These are phyloP conservation scores for Typhlomys cinereus DNA, from an alignment of 2,113 vertebrate genomes.

Conservation along the genomic window DNA sequence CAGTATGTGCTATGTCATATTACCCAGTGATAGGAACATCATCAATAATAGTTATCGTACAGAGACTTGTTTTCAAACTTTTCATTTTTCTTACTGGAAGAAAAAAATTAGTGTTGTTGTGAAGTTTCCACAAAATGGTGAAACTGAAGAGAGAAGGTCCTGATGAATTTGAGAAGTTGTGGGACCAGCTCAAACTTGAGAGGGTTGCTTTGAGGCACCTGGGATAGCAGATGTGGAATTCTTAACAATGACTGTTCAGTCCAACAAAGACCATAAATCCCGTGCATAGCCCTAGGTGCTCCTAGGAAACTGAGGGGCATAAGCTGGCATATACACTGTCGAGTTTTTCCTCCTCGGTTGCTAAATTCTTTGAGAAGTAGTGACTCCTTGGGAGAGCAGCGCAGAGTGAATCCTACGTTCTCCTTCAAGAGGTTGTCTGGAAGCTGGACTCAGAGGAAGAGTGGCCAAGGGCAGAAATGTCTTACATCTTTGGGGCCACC, in stretches of 20 bases:
- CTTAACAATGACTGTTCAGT: background rate
- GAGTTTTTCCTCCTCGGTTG: background rate
- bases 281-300: background rate
- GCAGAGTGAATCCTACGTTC: background rate
- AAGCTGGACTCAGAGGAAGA: background rate
- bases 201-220: background rate
- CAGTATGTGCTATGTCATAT: too few relatives aligned
- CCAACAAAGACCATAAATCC: background rate
- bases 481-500: background rate
- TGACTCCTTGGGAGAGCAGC: background rate
- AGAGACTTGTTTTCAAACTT: slow-evolving; percentile 30
- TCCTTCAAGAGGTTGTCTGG: background rate
- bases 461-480: background rate
- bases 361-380: background rate
- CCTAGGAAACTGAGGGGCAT: background rate
- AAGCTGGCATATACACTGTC: background rate
- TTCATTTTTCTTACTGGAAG: slow-evolving; percentile 34
- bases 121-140: background rate
- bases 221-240: background rate
- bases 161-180: background rate
- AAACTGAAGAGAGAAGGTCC: background rate
- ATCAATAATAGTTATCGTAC: slow-evolving; percentile 16
- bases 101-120: background rate
- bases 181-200: slow-evolving; percentile 5
- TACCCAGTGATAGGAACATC: background rate